phyloP scores from a whole-genome alignment of 2,113 vertebrate species.

The Cranoglanis bouderius region DNA sequence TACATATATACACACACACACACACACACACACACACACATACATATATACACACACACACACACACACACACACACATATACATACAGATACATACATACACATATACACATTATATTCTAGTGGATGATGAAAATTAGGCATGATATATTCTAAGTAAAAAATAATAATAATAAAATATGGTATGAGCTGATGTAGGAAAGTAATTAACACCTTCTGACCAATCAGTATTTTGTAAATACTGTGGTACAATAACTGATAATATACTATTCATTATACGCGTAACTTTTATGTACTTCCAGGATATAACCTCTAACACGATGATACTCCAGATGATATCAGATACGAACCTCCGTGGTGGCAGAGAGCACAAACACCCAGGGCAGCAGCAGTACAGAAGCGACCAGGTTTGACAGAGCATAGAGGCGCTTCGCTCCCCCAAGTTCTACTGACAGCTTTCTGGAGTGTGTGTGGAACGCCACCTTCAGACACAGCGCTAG shows the following conservation, averaged over 20 bases:
- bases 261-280: not conserved
- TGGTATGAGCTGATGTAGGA: not conserved
- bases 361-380: constrained; percentile 91
- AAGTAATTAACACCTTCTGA: not conserved
- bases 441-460: constrained; percentile 89
- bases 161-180: not conserved
- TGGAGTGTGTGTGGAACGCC: constrained; percentile 89
- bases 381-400: constrained; percentile 83
- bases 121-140: not conserved
- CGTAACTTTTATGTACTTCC: too few species aligned
- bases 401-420: constrained; percentile 89
- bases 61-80: too few species aligned
- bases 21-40: too few species aligned
- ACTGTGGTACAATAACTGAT: not conserved
- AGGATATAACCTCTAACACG: not conserved
- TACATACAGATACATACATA: too few species aligned
- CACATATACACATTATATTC: too few species aligned
- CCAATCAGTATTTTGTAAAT: not conserved
- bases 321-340: not conserved
- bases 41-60: too few species aligned
- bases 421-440: constrained; percentile 94
- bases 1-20: too few species aligned
- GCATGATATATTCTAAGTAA: not conserved
- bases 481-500: constrained; percentile 88
- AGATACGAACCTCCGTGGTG: constrained; percentile 85